A percentile compares a stretch with the other conserved stretches of the same genome.
Evolutionary conservation across 2,888 invertebrate species (phyloP).

Genomic region (Melanostoma scalare): DNA sequence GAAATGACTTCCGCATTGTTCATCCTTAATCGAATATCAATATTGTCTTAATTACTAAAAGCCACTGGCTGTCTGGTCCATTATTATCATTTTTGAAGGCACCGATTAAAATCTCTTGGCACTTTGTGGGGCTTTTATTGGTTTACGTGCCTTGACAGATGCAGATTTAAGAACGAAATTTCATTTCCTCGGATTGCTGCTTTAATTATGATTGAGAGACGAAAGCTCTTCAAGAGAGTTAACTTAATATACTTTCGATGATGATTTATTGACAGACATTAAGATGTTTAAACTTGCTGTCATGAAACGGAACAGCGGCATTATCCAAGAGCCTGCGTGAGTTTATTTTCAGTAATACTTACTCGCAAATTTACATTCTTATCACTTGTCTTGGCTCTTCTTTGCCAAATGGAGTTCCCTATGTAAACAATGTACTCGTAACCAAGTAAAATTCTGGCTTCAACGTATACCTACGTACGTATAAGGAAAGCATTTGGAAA

Average conservation of each 20-base stretch:
- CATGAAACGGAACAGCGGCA: slow-evolving; percentile 41
- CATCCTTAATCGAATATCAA: slow-evolving; percentile 42
- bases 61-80: slow-evolving; percentile 13
- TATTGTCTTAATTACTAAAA: slow-evolving; percentile 33
- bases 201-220: no score
- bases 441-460: no score
- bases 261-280: slow-evolving; percentile 50
- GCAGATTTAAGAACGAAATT: neutral
- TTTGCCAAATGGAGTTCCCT: no score
- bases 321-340: slow-evolving; percentile 27
- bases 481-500: slow-evolving; percentile 31
- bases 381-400: no score
- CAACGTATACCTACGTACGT: neutral
- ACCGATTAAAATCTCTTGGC: neutral
- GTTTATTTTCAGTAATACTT: no score
- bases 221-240: no score
- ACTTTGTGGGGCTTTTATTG: no score
- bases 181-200: neutral
- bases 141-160: neutral
- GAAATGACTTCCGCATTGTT: slow-evolving; percentile 42
- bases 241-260: no score
- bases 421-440: no score
- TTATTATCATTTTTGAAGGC: neutral
- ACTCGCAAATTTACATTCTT: no score
- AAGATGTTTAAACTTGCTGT: slow-evolving; percentile 41